phyloP scores from a whole-genome alignment of 2,797 vertebrate genomes.

The Myotis pilosus region DNA sequence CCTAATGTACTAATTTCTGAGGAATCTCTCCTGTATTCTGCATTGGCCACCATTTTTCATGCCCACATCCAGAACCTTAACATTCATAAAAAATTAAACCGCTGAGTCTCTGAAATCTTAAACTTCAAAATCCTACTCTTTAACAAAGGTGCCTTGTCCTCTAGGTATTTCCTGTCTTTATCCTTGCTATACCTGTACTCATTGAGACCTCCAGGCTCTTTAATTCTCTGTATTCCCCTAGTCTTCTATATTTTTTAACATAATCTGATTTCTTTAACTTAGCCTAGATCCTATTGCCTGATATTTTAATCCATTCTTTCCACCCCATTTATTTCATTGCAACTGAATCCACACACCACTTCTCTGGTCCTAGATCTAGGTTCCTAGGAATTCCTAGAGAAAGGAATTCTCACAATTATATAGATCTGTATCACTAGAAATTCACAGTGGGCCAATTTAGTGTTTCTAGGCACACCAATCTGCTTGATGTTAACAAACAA shows the following conservation, averaged over 20 bases:
- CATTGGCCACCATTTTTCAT: not conserved
- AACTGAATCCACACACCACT: not conserved
- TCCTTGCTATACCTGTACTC: not conserved
- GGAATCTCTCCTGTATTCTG: not conserved
- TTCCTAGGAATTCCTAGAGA: not conserved
- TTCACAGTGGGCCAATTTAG: not conserved
- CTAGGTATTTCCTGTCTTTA: not conserved
- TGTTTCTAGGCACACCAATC: not conserved
- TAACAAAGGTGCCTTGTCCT: not conserved
- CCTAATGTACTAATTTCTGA: not conserved
- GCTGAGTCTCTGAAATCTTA: slow-evolving; percentile 26
- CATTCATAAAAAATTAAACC: not conserved
- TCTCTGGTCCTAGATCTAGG: not conserved
- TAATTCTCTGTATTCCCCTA: not conserved
- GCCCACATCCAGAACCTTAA: not conserved
- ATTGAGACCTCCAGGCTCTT: not conserved
- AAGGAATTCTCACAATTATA: not conserved
- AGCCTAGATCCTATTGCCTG: not conserved
- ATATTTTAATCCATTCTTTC: not conserved
- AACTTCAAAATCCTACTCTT: not conserved
- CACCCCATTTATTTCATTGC: not conserved
- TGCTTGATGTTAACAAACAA: not conserved
- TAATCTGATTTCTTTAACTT: not conserved
- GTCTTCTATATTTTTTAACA: not conserved
- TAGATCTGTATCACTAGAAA: not conserved